Percentiles rank a stretch among this genome's conserved stretches.
phyloP scores from a whole-genome alignment of 1,140 invertebrate genomes.

The Drosophila cardini region DNA sequence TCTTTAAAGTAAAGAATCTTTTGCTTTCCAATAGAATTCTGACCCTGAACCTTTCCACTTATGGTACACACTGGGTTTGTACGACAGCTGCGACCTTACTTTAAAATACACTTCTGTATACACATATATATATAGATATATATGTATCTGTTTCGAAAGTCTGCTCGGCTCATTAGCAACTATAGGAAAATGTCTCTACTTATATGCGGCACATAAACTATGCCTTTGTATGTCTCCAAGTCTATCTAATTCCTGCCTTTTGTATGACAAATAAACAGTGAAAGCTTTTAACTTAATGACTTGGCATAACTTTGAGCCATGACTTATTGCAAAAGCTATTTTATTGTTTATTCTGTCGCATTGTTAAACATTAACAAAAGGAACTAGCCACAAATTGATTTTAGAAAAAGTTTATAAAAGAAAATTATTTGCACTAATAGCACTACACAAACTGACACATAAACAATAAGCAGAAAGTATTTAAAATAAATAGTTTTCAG shows the following conservation, averaged over 20 bases:
- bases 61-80: conserved; percentile 17
- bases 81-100: conserved; percentile 26
- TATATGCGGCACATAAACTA: conserved; percentile 4
- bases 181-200: not conserved
- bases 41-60: conserved; percentile 5
- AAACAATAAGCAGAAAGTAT: not conserved
- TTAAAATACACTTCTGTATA: conserved; percentile 1
- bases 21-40: conserved; percentile 4
- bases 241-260: conserved; percentile 22
- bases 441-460: not conserved
- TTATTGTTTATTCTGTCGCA: conserved; percentile 5
- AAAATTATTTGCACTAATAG: not conserved
- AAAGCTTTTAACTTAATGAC: conserved; percentile 70
- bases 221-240: conserved; percentile 6
- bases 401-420: too few relatives aligned
- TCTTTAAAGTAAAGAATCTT: conserved; percentile 32
- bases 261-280: conserved; percentile 25
- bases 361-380: conserved; percentile 46
- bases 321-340: conserved; percentile 24
- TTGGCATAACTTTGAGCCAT: conserved; percentile 11
- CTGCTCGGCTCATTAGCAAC: conserved; percentile 30
- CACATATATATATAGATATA: too few relatives aligned
- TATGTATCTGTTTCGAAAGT: conserved; percentile 5
- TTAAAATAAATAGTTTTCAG: not conserved
- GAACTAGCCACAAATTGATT: conserved; percentile 3